Base-by-base conservation (phyloP, 2,888 invertebrate species). In the Drosophila cracens region DNA sequence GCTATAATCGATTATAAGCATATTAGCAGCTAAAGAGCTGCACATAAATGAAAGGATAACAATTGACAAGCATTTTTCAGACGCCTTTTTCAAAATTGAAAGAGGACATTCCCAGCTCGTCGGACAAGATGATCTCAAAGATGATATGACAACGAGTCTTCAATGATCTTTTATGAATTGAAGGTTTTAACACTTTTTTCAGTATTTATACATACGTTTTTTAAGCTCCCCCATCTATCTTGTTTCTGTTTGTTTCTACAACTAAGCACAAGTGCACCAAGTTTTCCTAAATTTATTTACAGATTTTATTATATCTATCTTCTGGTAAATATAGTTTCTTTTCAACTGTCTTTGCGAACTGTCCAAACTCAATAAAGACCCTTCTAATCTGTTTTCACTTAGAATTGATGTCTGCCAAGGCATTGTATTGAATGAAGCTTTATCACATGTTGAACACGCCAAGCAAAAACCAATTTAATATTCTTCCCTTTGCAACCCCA, bases 381-480 rank as follows among this genome's bases (percentile, higher is more conserved):
- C 31, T 21, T 40, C 10, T 18, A 49, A 49, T 49, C 29, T 27
- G 3, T 65, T 13, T 56, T 56, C 38, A 13, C n/a, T n/a, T 38
- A 27, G 18, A 13, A 36, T 18, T 52, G 43, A 38, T 60, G 57
- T 49, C 54, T 66, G 58, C 58, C 29, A 62, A 25, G 16, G 18
- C 36, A 27, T 27, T 48, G 29, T 59, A 34, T 54, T 46, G 38
- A 38, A 62, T 52, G 43, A 49, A 49, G 46, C 31, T 48, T 61
- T 43, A 27, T 61, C 52, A 34, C 34, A 49, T 60, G 38, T 11
- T 59, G 36, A 63, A 59, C 46, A 8, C 46, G 18, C 58, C 38
- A 56, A 27, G 21, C 56, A 36, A 57, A 71, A 68, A 46, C 77
- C 67, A 79, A 79, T 70, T 56, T 58, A 34, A 31, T 33, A 53